Evolutionary conservation across 1,140 invertebrate genomes (phyloP).

Genomic region (Drosophila saltans): DNA sequence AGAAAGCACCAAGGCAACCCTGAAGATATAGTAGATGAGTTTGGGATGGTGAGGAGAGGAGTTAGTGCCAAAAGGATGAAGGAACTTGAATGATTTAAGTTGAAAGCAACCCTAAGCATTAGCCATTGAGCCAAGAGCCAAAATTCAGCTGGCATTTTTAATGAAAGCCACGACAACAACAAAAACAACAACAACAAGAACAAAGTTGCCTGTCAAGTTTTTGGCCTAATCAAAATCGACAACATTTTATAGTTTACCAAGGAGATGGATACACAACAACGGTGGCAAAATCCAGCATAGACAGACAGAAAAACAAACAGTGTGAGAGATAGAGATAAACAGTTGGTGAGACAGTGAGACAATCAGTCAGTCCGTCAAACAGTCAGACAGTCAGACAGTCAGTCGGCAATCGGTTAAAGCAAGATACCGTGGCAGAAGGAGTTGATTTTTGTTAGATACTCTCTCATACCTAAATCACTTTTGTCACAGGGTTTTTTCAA

Average conservation of each 20-base stretch:
- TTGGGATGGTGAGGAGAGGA: too few species aligned
- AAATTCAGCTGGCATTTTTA: constrained; percentile 73
- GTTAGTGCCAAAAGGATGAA: not conserved
- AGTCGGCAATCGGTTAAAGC: constrained; percentile 17
- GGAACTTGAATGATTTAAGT: constrained; percentile 18
- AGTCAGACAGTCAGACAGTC: constrained; percentile 12
- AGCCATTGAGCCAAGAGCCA: constrained; percentile 26
- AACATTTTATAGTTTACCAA: constrained; percentile 75
- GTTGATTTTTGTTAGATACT: constrained; percentile 11
- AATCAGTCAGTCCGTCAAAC: constrained; percentile 1
- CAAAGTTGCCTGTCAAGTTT: constrained; percentile 76
- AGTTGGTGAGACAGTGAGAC: constrained; percentile 14
- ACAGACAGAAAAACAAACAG: too few species aligned
- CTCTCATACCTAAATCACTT: not conserved
- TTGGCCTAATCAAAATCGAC: constrained; percentile 80
- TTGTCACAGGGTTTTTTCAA: not conserved
- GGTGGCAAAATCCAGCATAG: not conserved
- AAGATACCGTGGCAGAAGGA: not conserved
- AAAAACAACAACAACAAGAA: constrained; percentile 34
- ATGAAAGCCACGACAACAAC: constrained; percentile 72
- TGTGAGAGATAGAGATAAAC: not conserved
- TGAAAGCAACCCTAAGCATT: constrained; percentile 51
- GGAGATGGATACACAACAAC: not conserved
- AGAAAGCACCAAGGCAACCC: constrained; percentile 60
- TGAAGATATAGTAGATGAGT: not conserved